Percentiles rank a stretch among this genome's conserved stretches.
Evolutionary conservation across 2,797 vertebrate genomes (phyloP).

Genomic region (Hippocampus kuda): DNA sequence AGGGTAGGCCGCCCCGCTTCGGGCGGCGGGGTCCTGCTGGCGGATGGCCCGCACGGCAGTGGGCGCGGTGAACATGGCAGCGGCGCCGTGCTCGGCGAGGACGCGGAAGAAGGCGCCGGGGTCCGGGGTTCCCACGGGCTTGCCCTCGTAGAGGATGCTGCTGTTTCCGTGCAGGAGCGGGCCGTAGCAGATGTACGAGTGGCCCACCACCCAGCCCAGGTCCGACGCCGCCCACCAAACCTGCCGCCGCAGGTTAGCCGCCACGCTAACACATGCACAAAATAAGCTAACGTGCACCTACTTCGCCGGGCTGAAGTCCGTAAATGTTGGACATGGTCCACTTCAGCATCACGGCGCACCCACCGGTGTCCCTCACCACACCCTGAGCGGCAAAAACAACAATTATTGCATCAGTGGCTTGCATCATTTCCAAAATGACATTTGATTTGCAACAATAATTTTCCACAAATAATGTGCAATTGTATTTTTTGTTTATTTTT

Average conservation of each 20-base stretch:
- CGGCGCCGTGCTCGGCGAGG: slow-evolving; percentile 79
- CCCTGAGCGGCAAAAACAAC: slow-evolving; percentile 65
- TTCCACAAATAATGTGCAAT: no score
- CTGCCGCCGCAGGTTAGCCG: slow-evolving; percentile 47
- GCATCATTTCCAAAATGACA: no score
- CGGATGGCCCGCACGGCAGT: slow-evolving; percentile 92
- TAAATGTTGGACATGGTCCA: slow-evolving; percentile 97
- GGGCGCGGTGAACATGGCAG: slow-evolving; percentile 85
- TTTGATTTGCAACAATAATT: no score
- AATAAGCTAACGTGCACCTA: slow-evolving; percentile 41
- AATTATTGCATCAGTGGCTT: not conserved
- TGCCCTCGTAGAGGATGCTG: slow-evolving; percentile 93
- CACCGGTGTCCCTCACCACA: slow-evolving; percentile 83
- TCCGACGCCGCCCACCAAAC: slow-evolving; percentile 99
- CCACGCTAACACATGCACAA: not conserved
- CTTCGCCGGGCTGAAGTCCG: slow-evolving; percentile 85
- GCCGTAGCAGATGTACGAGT: slow-evolving; percentile 94
- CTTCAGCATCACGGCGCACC: slow-evolving; percentile 91
- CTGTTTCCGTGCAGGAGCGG: slow-evolving; percentile 91
- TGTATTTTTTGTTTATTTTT: no score
- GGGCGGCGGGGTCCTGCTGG: slow-evolving; percentile 84
- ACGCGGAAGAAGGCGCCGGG: slow-evolving; percentile 90
- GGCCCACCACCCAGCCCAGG: slow-evolving; percentile 96
- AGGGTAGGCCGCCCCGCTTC: slow-evolving; percentile 69
- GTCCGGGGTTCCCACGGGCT: slow-evolving; percentile 94